Base-by-base conservation (phyloP, 2,888 invertebrate species). In the Acleris sparsana region DNA sequence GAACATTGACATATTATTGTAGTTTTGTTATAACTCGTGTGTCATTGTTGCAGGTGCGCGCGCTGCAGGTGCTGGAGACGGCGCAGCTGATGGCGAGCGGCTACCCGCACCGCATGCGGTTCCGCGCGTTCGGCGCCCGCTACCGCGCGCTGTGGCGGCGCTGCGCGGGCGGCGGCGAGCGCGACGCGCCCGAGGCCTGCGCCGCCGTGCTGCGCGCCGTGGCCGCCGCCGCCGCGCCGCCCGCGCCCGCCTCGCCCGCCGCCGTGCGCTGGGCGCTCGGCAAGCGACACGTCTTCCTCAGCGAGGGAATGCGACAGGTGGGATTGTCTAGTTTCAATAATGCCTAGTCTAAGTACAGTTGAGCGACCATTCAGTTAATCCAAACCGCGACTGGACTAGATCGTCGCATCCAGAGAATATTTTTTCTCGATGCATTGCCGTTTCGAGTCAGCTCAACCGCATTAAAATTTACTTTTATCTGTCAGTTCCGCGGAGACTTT, bases 11-110 rank as follows among this genome's bases (percentile, higher is more conserved):
- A 22, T 20, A 22, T 25, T 25, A 25, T 25, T 5, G 5, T 25
- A 25, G 25, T 25, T 25, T 44, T n/a, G 43, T 44, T 44, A 5
- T 44, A 44, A 13, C 44, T 13, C 2, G 0, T 3, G 1, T 18
- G n/a, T 17, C 13, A 1, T 13, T 5, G 16, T 22, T 62, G 1
- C 79, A 89, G 93, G 96, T 98, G 69, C 94, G 98, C 53, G 97
- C 98, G 1, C 93, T 98, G 60, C 96, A 97, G 86, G 96, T 98
- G n/a, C 91, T 98, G 61, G 98, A 99, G 91, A 98, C 98, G 51
- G 97, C 98, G 18, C 98, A 98, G 86, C 92, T 99, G 69, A 98
- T 98, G 98, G 97, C 98, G 16, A 97, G 97, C 78, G 98, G 98
- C 9, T 98, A 97, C 87, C 98, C 98, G 29, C 98, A 99, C 86